A percentile compares a stretch with the other conserved stretches of the same genome.
These are phyloP conservation scores for Lasioglossum baleicum DNA, from an alignment of 1,140 invertebrate genomes.

Conservation along the genomic window DNA sequence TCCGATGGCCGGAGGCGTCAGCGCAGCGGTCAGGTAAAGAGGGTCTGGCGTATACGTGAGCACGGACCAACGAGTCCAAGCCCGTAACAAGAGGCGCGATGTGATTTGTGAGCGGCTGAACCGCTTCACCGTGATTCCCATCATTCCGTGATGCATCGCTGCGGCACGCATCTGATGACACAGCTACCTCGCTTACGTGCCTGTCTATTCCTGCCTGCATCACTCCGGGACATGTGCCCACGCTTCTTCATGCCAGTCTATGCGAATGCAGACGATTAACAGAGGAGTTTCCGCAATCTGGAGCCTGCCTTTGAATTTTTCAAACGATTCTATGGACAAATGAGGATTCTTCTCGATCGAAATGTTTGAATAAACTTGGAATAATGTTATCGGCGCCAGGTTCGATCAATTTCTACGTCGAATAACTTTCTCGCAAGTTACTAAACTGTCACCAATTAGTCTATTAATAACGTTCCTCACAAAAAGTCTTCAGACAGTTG, in stretches of 20 bases:
- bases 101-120: conserved; percentile 71
- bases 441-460: too few species aligned
- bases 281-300: not conserved
- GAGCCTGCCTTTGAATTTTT: not conserved
- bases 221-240: not conserved
- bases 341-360: too few species aligned
- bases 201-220: not conserved
- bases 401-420: too few species aligned
- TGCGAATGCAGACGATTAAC: not conserved
- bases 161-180: conserved; percentile 72
- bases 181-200: conserved; percentile 46
- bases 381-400: too few species aligned
- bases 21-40: conserved; percentile 12
- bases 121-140: conserved; percentile 64
- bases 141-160: conserved; percentile 74
- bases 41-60: conserved; percentile 44
- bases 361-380: too few species aligned
- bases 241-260: conserved; percentile 2
- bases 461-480: too few species aligned
- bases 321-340: too few species aligned
- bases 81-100: conserved; percentile 31
- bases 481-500: too few species aligned
- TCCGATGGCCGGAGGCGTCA: conserved; percentile 1
- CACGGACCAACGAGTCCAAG: conserved; percentile 42
- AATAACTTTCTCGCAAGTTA: too few species aligned